A percentile compares a stretch with the other conserved stretches of the same genome.
Conservation (phyloP, 1,140 invertebrate genomes). For the Oedothorax gibbosus region DNA sequence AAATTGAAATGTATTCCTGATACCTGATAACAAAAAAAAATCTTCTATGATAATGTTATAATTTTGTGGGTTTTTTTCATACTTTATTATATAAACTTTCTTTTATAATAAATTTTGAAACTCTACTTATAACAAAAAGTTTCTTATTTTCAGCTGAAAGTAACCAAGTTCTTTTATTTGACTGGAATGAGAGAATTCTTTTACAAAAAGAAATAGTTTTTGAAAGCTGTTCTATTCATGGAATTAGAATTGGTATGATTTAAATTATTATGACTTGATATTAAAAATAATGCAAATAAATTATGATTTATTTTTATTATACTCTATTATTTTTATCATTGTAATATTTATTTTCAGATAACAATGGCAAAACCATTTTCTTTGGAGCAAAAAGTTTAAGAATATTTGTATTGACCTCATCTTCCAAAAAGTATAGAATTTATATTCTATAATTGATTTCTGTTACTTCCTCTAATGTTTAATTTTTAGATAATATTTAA, state of each 20-base stretch:
- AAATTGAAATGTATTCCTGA: not conserved
- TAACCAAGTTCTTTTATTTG: slow-evolving; percentile 28
- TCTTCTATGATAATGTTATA: not conserved
- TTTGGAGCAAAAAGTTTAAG: slow-evolving; percentile 31
- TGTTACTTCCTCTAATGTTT: not conserved
- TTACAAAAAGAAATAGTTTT: slow-evolving; percentile 24
- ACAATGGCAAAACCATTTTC: slow-evolving; percentile 3
- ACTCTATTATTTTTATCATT: not conserved
- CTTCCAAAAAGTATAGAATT: not conserved
- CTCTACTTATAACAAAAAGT: not conserved
- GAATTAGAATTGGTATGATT: slow-evolving; percentile 30
- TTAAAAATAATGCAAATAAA: not conserved
- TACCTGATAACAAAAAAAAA: not conserved
- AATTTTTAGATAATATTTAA: too few species aligned
- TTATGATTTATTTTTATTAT: not conserved
- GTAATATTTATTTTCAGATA: not conserved
- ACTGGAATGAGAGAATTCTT: slow-evolving; percentile 6
- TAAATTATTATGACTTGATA: not conserved
- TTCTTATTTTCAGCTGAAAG: slow-evolving; percentile 33
- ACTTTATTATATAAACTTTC: not conserved
- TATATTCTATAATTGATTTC: not conserved
- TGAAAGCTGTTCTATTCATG: slow-evolving; percentile 35
- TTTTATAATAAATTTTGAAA: not conserved
- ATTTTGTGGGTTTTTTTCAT: not conserved
- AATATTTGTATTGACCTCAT: not conserved